Evolutionary conservation across 2,113 vertebrate species (phyloP).

Genomic region (Syngnathoides biaculeatus): DNA sequence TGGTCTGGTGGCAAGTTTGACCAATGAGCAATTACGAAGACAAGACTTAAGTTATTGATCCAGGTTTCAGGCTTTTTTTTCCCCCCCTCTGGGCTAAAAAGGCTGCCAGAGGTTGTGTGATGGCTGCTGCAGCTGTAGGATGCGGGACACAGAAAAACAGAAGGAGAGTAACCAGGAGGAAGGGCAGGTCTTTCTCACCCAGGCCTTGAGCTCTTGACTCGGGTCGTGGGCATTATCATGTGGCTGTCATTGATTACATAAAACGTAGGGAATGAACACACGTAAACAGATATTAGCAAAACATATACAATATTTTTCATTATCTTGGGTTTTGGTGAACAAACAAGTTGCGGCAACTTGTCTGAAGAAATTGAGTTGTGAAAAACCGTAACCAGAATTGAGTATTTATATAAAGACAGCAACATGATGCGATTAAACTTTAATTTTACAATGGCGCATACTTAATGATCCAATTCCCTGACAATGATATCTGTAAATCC

Average conservation of each 20-base stretch:
- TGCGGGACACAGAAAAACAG: conserved; percentile 29
- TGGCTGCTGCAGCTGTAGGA: conserved; percentile 51
- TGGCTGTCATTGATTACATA: conserved; percentile 61
- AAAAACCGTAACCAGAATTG: not conserved
- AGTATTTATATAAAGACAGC: not conserved
- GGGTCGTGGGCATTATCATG: conserved; percentile 48
- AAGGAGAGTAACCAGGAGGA: conserved; percentile 32
- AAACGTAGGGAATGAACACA: conserved; percentile 39
- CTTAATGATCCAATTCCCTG: not conserved
- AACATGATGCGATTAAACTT: not conserved
- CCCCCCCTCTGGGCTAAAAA: conserved; percentile 71
- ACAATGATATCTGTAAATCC: not conserved
- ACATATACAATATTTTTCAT: not conserved
- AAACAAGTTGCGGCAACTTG: not conserved
- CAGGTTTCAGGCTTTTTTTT: conserved; percentile 61
- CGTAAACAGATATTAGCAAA: not conserved
- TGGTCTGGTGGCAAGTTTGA: conserved; percentile 73
- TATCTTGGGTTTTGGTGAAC: not conserved
- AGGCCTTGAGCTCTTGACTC: conserved; percentile 50
- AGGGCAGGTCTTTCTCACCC: conserved; percentile 51
- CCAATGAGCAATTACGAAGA: conserved; percentile 85
- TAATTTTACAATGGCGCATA: not conserved
- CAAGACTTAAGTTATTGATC: conserved; percentile 80
- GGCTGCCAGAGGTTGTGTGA: conserved; percentile 67
- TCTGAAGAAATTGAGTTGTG: not conserved